A percentile compares a stretch with the other conserved stretches of the same genome.
phyloP scores from a whole-genome alignment of 1,140 invertebrate genomes.

The Drosophila pachea region DNA sequence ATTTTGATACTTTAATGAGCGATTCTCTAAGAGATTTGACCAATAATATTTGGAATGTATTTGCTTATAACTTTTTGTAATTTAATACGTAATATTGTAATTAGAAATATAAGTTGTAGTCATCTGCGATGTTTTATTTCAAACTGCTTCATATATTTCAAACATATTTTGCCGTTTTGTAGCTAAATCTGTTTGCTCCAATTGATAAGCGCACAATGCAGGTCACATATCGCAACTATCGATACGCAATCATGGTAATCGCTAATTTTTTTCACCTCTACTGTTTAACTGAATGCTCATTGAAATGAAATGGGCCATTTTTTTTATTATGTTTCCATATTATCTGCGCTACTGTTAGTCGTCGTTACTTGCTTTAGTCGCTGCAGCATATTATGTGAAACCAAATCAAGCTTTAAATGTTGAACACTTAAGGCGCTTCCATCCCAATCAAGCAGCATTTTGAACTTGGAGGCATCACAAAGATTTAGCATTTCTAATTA shows the following conservation, averaged over 20 bases:
- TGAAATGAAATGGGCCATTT: not conserved
- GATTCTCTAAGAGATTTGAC: too few species aligned
- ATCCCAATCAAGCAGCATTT: constrained; percentile 72
- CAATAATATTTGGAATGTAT: too few species aligned
- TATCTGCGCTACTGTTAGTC: not conserved
- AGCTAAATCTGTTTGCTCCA: not conserved
- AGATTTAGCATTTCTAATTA: constrained; percentile 75
- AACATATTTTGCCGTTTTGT: not conserved
- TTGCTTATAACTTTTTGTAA: not conserved
- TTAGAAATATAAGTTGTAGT: too few species aligned
- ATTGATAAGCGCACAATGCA: not conserved
- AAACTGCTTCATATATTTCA: not conserved
- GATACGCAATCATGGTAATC: not conserved
- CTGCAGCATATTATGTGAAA: constrained; percentile 68
- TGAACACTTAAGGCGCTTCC: constrained; percentile 75
- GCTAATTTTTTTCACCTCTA: not conserved
- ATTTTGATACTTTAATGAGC: not conserved
- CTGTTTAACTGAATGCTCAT: not conserved
- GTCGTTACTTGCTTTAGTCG: constrained; percentile 41
- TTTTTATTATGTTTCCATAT: constrained; percentile 52
- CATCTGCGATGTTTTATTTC: too few species aligned
- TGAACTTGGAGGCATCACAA: constrained; percentile 69
- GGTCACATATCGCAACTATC: constrained; percentile 10
- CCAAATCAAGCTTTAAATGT: constrained; percentile 75
- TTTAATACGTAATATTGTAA: not conserved